Evolutionary conservation across 2,113 vertebrate species (phyloP).

Genomic region (Sinocyclocheilus anophthalmus): DNA sequence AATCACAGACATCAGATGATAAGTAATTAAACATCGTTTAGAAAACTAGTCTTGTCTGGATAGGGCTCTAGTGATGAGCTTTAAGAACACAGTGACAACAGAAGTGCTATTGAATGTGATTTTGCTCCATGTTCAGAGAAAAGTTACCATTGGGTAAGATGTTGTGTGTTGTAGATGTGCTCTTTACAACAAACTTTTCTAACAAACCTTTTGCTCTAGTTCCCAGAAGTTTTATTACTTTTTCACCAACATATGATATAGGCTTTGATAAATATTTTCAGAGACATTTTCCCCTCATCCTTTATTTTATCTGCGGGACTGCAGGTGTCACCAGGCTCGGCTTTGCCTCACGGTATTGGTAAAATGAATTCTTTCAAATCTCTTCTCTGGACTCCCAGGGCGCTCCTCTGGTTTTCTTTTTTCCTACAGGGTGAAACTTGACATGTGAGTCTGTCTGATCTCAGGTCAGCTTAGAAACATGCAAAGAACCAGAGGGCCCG

Average conservation of each 20-base stretch:
- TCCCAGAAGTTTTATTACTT: slow-evolving; percentile 25
- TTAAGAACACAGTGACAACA: not conserved
- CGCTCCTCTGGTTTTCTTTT: not conserved
- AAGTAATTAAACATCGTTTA: not conserved
- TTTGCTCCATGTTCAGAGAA: not conserved
- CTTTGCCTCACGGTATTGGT: slow-evolving; percentile 11
- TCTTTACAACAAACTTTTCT: not conserved
- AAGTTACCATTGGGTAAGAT: not conserved
- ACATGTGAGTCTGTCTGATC: slow-evolving; percentile 10
- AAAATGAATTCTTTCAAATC: slow-evolving; percentile 33
- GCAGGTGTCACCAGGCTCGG: not conserved
- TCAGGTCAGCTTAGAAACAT: slow-evolving; percentile 29
- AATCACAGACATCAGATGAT: not conserved
- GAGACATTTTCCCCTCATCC: slow-evolving; percentile 21
- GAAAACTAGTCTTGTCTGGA: not conserved
- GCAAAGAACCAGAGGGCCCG: not conserved
- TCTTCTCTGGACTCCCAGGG: slow-evolving; percentile 1
- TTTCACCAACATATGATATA: slow-evolving; percentile 9
- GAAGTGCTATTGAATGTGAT: not conserved
- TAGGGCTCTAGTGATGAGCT: not conserved
- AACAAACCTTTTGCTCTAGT: slow-evolving; percentile 4
- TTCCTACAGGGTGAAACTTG: not conserved
- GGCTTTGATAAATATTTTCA: slow-evolving; percentile 34
- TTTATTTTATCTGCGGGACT: slow-evolving; percentile 26
- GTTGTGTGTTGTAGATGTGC: not conserved